Conservation (phyloP, 2,113 vertebrate species). For the Benitochromis conjunctus region DNA sequence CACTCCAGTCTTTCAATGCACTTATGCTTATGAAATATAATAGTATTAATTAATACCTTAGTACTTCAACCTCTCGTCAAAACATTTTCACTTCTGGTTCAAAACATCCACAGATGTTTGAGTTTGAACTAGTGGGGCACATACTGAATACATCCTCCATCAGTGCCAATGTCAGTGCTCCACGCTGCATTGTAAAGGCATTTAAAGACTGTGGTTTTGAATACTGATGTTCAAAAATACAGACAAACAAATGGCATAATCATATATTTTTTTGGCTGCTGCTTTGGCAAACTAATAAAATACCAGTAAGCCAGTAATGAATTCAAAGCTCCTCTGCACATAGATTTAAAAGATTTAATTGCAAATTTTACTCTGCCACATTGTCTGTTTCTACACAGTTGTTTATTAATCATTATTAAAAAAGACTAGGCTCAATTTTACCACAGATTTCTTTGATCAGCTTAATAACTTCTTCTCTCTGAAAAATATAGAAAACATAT, state of each 20-base stretch:
- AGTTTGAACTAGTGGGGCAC: neutral
- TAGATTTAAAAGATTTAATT: neutral
- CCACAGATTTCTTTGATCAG: slow-evolving; percentile 90
- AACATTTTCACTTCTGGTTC: neutral
- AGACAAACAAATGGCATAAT: neutral
- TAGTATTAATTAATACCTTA: neutral
- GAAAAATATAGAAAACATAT: slow-evolving; percentile 10
- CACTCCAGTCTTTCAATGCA: neutral
- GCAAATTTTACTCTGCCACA: neutral
- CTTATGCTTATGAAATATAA: neutral
- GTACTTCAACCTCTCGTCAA: neutral
- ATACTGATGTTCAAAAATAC: neutral
- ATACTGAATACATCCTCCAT: neutral
- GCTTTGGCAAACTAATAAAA: neutral
- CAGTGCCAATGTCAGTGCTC: neutral
- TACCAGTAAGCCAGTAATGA: neutral
- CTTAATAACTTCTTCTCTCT: slow-evolving; percentile 89
- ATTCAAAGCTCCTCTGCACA: neutral
- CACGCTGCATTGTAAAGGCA: neutral
- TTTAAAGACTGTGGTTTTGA: neutral
- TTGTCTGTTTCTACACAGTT: neutral
- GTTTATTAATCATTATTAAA: neutral
- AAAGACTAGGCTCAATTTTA: slow-evolving; percentile 61
- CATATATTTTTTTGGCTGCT: neutral
- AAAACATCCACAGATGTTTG: neutral